Evolutionary conservation across 2,888 invertebrate genomes (phyloP).

Genomic region (Tetranychus piercei): DNA sequence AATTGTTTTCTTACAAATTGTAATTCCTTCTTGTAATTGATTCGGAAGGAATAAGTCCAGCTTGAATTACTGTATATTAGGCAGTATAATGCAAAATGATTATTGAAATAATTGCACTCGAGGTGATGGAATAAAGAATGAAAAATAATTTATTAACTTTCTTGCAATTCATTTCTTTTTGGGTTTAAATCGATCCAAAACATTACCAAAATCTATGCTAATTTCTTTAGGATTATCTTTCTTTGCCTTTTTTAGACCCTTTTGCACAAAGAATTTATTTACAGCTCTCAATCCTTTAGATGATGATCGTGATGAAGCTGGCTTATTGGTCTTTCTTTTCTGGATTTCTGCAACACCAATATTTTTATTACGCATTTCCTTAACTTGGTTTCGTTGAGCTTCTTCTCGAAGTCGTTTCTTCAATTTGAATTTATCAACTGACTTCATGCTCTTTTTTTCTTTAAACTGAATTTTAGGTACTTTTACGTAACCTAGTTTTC

Average conservation of each 20-base stretch:
- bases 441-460: constrained; percentile 34
- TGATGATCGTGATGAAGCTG: neutral
- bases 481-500: constrained; percentile 48
- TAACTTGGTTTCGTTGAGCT: neutral
- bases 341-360: neutral
- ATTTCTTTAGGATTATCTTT: neutral
- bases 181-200: neutral
- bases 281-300: neutral
- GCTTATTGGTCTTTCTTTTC: neutral
- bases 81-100: no score
- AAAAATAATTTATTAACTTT: no score
- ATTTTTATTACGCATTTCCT: neutral
- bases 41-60: no score
- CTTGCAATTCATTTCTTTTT: neutral
- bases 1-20: constrained; percentile 90
- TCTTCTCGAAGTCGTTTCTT: neutral
- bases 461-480: constrained; percentile 56
- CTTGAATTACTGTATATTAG: no score
- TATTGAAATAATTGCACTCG: no score
- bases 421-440: neutral
- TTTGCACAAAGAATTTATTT: neutral
- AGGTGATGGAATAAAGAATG: no score
- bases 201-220: neutral
- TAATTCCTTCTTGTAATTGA: no score
- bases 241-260: neutral